Percentiles rank a stretch among this genome's conserved stretches.
These are phyloP conservation scores for Portunus trituberculatus DNA, from an alignment of 1,140 invertebrate genomes.

Conservation along the genomic window DNA sequence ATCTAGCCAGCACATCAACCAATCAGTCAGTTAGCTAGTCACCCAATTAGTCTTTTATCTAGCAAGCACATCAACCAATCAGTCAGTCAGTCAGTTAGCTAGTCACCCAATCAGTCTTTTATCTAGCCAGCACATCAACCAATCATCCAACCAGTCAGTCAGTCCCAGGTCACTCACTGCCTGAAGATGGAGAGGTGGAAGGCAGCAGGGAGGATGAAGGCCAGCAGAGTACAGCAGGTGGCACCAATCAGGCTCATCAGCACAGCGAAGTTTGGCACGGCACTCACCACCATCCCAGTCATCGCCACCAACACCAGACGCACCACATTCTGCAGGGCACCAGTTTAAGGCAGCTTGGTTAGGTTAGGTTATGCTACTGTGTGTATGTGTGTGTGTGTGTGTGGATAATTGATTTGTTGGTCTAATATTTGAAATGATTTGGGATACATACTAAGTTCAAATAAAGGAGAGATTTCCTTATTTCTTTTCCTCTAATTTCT, in stretches of 20 bases:
- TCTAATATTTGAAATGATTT: no score
- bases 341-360: neutral
- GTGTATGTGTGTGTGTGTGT: neutral
- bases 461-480: no score
- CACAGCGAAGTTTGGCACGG: slow-evolving; percentile 82
- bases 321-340: slow-evolving; percentile 80
- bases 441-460: no score
- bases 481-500: no score
- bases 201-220: slow-evolving; percentile 81
- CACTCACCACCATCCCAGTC: slow-evolving; percentile 81
- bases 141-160: neutral
- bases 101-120: no score
- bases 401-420: neutral
- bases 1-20: neutral
- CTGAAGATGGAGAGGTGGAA: slow-evolving; percentile 81
- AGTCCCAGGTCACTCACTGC: slow-evolving; percentile 78
- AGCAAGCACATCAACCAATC: no score
- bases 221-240: slow-evolving; percentile 82
- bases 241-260: slow-evolving; percentile 82
- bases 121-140: no score
- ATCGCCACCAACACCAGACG: slow-evolving; percentile 79
- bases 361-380: neutral
- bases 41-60: neutral
- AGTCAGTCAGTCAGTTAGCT: no score
- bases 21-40: neutral